Base-by-base conservation (phyloP, 2,888 invertebrate species). In the Heteromyza rotundicornis region DNA sequence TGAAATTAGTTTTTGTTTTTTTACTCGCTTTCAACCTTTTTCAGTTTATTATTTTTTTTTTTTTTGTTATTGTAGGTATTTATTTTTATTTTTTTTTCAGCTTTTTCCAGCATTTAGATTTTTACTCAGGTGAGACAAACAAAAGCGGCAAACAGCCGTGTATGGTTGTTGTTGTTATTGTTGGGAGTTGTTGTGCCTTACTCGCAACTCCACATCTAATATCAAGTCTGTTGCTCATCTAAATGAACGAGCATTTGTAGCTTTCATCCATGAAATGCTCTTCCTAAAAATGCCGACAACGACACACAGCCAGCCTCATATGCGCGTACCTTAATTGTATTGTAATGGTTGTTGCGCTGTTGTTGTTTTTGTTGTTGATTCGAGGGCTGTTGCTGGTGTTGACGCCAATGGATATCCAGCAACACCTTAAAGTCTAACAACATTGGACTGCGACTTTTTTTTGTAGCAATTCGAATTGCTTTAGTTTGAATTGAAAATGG, bases 41-140 rank as follows among this genome's bases (percentile, higher is more conserved):
- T 52, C 14, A 32, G 8, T 16, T 5, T 58, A 54, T 52, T 52
- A 14, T 53, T 17, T 16, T 17, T n/a, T 47, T 17, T 19, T 52
- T 40, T 32, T 44, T 10, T 17, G 27, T 8, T 56, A 44, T 63
- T n/a, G n/a, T n/a, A n/a, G n/a, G n/a, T n/a, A n/a, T n/a, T 52
- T 52, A 14, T 53, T 17, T 16, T 17, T n/a, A 23, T 17, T 19
- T 52, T 40, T 32, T 44, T 10, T 17, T 47, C 2, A 52, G 40
- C 62, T 65, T 62, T 70, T 72, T 72, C 68, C 68, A 69, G 67
- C 65, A 63, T 76, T 76, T 75, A 73, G 70, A 69, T 71, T 71
- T 70, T 62, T 67, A 68, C 70, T 70, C 65, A 62, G 66, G 60
- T 71, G 72, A 70, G 63, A 67, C 64, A 62, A 62, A 67, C 62